These are phyloP conservation scores for Hypena proboscidalis DNA, from an alignment of 2,888 invertebrate species.

Conservation along the genomic window DNA sequence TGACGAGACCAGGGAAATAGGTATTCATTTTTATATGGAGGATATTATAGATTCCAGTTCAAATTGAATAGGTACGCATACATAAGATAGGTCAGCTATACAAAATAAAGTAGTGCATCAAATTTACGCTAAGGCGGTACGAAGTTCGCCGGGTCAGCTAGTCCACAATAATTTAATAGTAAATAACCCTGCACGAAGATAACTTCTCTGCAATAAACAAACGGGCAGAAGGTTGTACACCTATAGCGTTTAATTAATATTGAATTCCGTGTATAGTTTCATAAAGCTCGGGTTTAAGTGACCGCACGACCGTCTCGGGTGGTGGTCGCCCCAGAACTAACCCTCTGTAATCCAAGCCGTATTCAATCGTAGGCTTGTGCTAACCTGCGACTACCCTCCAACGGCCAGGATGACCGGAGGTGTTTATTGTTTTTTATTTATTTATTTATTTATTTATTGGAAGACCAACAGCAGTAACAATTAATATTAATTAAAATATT, in stretches of 20 bases:
- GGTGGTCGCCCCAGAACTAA: constrained; percentile 65
- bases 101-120: no score
- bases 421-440: constrained; percentile 11
- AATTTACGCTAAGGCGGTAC: no score
- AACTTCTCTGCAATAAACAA: constrained; percentile 20
- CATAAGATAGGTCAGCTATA: no score
- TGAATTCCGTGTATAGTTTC: constrained; percentile 57
- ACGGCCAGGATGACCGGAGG: constrained; percentile 41
- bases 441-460: neutral
- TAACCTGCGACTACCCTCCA: constrained; percentile 70
- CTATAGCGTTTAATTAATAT: constrained; percentile 53
- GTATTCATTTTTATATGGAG: no score
- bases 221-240: constrained; percentile 19
- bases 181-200: no score
- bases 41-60: no score
- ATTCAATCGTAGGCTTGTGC: constrained; percentile 76
- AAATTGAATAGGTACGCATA: no score
- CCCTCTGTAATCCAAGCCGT: constrained; percentile 81
- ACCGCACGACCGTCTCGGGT: constrained; percentile 69
- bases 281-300: constrained; percentile 74
- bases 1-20: no score
- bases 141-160: no score
- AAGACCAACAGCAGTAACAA: no score
- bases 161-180: no score
- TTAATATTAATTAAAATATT: no score